phyloP scores from a whole-genome alignment of 2,113 vertebrate genomes.

The Colossoma macropomum region DNA sequence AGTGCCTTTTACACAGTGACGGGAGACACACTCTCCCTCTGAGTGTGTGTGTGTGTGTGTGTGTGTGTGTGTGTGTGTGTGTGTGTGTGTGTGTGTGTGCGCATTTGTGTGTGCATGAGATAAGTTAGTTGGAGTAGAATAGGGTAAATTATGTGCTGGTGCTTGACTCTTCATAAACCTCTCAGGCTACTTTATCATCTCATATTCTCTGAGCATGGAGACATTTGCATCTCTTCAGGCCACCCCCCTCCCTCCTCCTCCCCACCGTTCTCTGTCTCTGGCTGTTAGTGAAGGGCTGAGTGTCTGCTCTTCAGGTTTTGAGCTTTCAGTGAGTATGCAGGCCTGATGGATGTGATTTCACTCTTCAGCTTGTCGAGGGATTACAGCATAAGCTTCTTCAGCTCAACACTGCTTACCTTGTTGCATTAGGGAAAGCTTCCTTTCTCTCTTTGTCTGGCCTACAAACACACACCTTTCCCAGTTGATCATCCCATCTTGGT shows the following conservation, averaged over 20 bases:
- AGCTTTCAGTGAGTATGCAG: constrained; percentile 52
- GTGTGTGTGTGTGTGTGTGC: too few species aligned
- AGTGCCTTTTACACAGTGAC: constrained; percentile 33
- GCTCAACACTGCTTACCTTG: constrained; percentile 10
- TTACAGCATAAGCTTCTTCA: constrained; percentile 29
- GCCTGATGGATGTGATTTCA: constrained; percentile 59
- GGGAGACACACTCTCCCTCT: background rate
- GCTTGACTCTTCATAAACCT: background rate
- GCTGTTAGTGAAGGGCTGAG: constrained; percentile 3
- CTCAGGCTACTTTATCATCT: constrained; percentile 16
- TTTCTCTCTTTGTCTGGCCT: constrained; percentile 1
- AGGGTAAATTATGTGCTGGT: constrained; percentile 7
- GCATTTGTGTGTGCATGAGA: background rate
- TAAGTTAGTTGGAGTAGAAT: background rate
- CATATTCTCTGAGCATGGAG: background rate
- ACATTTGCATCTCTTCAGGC: constrained; percentile 42
- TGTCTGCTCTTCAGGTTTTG: constrained; percentile 19
- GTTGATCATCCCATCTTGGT: background rate
- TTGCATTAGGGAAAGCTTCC: background rate
- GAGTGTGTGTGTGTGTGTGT: background rate
- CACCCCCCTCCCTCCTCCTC: background rate
- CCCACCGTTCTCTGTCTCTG: background rate
- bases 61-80: background rate
- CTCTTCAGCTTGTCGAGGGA: constrained; percentile 49
- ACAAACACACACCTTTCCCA: background rate